These are phyloP conservation scores for Pterocles orientalis DNA, from an alignment of 2,113 vertebrate genomes.

Conservation along the genomic window DNA sequence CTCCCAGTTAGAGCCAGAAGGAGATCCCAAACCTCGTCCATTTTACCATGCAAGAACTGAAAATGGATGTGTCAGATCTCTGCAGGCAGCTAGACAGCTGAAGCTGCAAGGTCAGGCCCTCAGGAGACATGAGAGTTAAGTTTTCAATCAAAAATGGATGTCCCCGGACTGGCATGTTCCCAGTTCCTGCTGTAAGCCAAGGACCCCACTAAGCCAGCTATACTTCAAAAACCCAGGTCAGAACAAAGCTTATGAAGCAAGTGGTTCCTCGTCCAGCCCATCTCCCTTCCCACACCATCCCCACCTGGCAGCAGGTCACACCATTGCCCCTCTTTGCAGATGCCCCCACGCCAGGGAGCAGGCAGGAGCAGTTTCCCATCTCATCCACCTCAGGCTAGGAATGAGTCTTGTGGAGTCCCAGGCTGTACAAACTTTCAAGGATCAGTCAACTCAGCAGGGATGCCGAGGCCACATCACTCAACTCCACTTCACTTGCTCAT, in stretches of 20 bases:
- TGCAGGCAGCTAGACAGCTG: background rate
- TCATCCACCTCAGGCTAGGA: background rate
- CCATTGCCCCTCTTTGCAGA: background rate
- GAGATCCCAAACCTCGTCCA: background rate
- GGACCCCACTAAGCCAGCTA: background rate
- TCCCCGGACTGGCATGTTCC: background rate
- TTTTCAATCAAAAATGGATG: background rate
- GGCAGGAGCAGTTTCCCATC: background rate
- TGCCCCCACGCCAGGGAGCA: too few species aligned
- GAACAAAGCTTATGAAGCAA: background rate
- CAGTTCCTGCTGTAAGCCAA: background rate
- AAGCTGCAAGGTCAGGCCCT: background rate
- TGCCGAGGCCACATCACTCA: rapidly evolving
- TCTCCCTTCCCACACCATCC: rapidly evolving
- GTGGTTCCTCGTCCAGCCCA: background rate
- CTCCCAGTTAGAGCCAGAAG: background rate
- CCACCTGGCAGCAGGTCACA: background rate
- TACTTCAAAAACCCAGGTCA: background rate
- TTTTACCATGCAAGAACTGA: background rate
- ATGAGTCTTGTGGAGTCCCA: background rate
- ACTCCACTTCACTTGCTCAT: rapidly evolving
- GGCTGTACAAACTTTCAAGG: background rate
- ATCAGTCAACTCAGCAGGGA: rapidly evolving
- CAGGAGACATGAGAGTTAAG: background rate
- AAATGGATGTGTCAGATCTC: background rate